These are phyloP conservation scores for Melanotus villosus DNA, from an alignment of 2,888 invertebrate species.

Conservation along the genomic window DNA sequence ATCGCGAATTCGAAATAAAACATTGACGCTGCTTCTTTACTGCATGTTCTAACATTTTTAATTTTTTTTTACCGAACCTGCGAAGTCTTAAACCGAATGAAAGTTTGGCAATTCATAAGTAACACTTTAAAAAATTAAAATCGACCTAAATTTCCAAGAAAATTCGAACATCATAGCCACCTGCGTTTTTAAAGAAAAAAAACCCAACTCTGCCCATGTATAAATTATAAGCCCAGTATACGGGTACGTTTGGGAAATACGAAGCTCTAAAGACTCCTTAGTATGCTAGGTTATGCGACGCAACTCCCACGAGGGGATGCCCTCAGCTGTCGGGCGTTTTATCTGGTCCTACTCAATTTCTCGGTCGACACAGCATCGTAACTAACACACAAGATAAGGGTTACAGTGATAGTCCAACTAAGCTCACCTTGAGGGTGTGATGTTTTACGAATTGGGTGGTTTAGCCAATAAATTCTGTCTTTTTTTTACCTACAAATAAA, in stretches of 20 bases:
- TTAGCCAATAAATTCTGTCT: constrained; percentile 1
- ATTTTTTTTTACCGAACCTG: too few relatives aligned
- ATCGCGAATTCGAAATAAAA: too few relatives aligned
- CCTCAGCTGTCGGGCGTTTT: constrained; percentile 19
- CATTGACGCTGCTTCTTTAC: too few relatives aligned
- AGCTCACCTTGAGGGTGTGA: constrained; percentile 13
- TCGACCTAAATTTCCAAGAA: too few relatives aligned
- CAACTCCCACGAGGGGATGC: constrained; percentile 13
- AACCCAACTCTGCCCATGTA: too few relatives aligned
- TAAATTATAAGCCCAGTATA: not conserved
- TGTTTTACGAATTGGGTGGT: constrained; percentile 9
- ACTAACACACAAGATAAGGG: constrained; percentile 26
- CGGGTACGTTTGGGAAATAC: not conserved
- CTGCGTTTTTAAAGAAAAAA: too few relatives aligned
- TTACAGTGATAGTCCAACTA: constrained; percentile 23
- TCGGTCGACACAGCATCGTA: constrained; percentile 20
- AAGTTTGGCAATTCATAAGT: too few relatives aligned
- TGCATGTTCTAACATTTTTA: too few relatives aligned
- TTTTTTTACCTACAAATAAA: not conserved
- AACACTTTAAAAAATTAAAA: too few relatives aligned
- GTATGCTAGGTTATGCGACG: constrained; percentile 23
- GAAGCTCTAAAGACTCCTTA: constrained; percentile 14
- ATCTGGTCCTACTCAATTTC: constrained; percentile 28
- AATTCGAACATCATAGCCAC: too few relatives aligned
- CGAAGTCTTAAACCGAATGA: too few relatives aligned